Conservation (phyloP, 2,797 vertebrate genomes). For the Vultur gryphus region DNA sequence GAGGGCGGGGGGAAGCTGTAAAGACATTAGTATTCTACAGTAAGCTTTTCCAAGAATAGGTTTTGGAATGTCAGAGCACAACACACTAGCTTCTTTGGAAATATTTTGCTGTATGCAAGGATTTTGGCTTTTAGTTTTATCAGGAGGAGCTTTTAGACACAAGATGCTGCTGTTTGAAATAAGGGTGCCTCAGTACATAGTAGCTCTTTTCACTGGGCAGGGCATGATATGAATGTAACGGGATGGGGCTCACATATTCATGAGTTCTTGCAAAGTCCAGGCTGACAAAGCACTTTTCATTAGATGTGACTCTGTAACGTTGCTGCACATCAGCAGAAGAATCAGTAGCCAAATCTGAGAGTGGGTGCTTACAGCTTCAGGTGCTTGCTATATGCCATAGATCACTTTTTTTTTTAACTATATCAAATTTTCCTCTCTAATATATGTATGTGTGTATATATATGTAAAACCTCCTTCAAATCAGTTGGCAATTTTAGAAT, state of each 20-base stretch:
- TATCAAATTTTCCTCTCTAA: not conserved
- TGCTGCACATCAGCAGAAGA: not conserved
- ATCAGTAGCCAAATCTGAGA: not conserved
- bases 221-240: not conserved
- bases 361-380: not conserved
- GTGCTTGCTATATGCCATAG: not conserved
- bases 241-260: not conserved
- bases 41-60: not conserved
- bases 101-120: not conserved
- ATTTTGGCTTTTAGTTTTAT: not conserved
- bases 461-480: not conserved
- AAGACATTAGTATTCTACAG: not conserved
- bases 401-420: not conserved
- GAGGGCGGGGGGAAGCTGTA: not conserved
- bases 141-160: not conserved
- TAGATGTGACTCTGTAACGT: not conserved
- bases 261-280: not conserved
- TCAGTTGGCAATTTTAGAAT: not conserved
- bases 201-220: not conserved
- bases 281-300: not conserved
- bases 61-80: not conserved
- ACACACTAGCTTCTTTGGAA: not conserved
- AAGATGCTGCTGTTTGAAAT: not conserved
- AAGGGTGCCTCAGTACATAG: not conserved
- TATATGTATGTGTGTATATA: accelerated